These are phyloP conservation scores for Cephalopholis sonnerati DNA, from an alignment of 2,113 vertebrate genomes.

Conservation along the genomic window DNA sequence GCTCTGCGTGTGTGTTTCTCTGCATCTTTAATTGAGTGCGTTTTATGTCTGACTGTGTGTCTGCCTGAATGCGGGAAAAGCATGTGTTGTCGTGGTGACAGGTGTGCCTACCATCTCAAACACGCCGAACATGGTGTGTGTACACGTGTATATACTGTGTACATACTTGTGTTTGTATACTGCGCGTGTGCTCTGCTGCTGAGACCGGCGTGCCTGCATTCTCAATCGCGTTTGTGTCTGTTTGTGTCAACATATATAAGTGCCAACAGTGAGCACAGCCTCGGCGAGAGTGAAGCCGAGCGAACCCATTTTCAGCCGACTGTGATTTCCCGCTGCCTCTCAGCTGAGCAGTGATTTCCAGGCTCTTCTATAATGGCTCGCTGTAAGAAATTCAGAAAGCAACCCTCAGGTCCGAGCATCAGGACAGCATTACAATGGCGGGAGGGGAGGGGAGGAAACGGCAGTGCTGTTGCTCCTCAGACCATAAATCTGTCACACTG, in stretches of 20 bases:
- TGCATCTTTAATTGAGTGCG: constrained; percentile 33
- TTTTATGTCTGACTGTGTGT: constrained; percentile 17
- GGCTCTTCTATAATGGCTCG: constrained; percentile 58
- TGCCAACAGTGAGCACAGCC: constrained; percentile 49
- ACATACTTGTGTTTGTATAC: neutral
- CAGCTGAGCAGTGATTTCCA: constrained; percentile 64
- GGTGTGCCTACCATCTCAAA: constrained; percentile 7
- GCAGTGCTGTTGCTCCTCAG: constrained; percentile 45
- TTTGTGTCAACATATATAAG: constrained; percentile 65
- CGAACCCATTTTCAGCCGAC: constrained; percentile 63
- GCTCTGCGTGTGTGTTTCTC: neutral
- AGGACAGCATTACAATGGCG: constrained; percentile 46
- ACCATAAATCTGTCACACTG: constrained; percentile 57
- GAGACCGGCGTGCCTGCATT: neutral
- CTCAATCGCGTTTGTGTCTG: constrained; percentile 51
- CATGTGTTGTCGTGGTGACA: neutral
- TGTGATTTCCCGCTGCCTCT: constrained; percentile 61
- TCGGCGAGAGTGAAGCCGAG: constrained; percentile 47
- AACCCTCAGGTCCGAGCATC: constrained; percentile 43
- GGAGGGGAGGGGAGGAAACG: constrained; percentile 10
- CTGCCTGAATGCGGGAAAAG: constrained; percentile 1
- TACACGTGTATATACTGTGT: neutral
- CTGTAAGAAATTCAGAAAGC: constrained; percentile 69
- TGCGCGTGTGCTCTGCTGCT: constrained; percentile 1
- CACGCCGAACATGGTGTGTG: constrained; percentile 14